phyloP scores from a whole-genome alignment of 2,888 invertebrate species.

The Plebejus anna region DNA sequence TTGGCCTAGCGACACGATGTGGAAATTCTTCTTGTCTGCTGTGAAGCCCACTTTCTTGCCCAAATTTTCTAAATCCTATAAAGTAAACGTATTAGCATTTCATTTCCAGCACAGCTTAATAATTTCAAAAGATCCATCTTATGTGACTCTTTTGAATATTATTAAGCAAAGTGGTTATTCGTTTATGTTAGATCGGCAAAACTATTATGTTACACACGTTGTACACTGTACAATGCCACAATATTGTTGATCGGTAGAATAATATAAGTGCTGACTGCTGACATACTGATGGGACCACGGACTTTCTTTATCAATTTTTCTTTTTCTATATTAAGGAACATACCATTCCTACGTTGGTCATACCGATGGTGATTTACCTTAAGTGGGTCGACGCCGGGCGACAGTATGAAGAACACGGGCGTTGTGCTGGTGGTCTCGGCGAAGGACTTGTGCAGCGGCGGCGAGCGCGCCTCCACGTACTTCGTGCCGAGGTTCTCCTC shows the following conservation, averaged over 20 bases:
- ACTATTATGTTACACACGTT: too few species aligned
- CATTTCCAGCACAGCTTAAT: not conserved
- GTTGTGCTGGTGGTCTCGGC: slow-evolving; percentile 91
- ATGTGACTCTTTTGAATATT: too few species aligned
- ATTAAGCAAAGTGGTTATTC: too few species aligned
- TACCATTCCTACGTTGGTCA: not conserved
- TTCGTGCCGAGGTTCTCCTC: slow-evolving; percentile 93
- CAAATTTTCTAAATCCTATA: slow-evolving; percentile 90
- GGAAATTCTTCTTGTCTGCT: slow-evolving; percentile 89
- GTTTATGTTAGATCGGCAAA: too few species aligned
- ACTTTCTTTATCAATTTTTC: too few species aligned
- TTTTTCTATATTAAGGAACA: too few species aligned
- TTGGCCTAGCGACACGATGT: slow-evolving; percentile 96
- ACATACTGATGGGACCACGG: too few species aligned
- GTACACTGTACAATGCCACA: too few species aligned
- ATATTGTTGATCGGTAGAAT: too few species aligned
- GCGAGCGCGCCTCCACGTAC: slow-evolving; percentile 87
- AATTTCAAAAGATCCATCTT: too few species aligned
- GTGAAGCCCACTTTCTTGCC: slow-evolving; percentile 91
- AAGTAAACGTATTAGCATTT: slow-evolving; percentile 29
- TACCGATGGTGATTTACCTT: slow-evolving; percentile 73
- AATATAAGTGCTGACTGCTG: too few species aligned
- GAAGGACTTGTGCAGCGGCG: slow-evolving; percentile 91
- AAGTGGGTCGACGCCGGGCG: slow-evolving; percentile 95
- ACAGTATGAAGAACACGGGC: slow-evolving; percentile 95